Evolutionary conservation across 2,113 vertebrate genomes (phyloP).

Genomic region (Acinonyx jubatus): DNA sequence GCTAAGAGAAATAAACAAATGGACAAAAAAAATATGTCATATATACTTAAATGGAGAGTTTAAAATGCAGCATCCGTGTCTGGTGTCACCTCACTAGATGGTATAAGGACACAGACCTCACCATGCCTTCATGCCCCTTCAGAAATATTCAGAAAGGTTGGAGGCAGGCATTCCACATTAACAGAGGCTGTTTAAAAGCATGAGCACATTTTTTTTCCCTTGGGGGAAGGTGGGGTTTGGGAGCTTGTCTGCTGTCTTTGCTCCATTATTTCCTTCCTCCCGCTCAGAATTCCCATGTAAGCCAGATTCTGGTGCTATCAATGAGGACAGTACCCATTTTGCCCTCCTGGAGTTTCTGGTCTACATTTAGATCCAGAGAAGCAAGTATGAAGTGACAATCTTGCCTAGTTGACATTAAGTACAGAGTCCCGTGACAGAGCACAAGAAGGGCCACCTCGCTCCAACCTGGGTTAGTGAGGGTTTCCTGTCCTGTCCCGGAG

Average conservation of each 20-base stretch:
- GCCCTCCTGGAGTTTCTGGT: neutral
- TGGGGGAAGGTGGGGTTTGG: fast-evolving
- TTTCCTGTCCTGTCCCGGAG: neutral
- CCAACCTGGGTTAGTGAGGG: neutral
- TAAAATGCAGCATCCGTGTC: fast-evolving
- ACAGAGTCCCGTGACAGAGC: neutral
- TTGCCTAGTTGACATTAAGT: neutral
- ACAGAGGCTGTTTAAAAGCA: neutral
- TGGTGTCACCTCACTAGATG: neutral
- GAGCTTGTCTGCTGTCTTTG: neutral
- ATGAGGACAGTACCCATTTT: neutral
- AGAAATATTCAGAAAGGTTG: neutral
- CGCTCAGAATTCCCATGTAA: neutral
- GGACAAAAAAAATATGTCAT: neutral
- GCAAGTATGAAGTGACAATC: neutral
- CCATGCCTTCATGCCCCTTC: neutral
- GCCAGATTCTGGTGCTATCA: neutral
- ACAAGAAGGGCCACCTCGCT: neutral
- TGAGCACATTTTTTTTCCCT: neutral
- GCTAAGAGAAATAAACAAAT: neutral
- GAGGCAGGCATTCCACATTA: no score
- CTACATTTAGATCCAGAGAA: neutral
- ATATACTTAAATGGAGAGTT: neutral
- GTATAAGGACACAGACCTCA: neutral
- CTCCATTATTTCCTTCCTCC: neutral